Base-by-base conservation (phyloP, 30 jellyfish, hydroid and myxozoan genomes). In the Chrysaora quinquecirrha region DNA sequence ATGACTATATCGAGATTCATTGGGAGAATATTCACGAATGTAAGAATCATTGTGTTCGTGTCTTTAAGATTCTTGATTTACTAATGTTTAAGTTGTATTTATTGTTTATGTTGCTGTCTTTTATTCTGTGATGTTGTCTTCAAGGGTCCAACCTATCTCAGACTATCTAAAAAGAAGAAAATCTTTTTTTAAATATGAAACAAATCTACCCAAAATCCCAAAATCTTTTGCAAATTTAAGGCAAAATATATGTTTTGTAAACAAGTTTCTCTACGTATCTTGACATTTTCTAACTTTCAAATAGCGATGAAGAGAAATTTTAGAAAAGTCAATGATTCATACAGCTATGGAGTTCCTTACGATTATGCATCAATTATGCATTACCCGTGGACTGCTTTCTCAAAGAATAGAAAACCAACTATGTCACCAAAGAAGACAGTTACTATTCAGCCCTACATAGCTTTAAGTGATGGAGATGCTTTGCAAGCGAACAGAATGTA, bases 361-460 rank as follows among this genome's bases (percentile, higher is more conserved):
- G 98, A 92, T 60, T 92, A 92, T 69, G 98, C n/a, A n/a, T n/a
- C n/a, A n/a, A n/a, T n/a, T n/a, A n/a, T n/a, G n/a, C n/a, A n/a
- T n/a, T n/a, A n/a, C 77, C 98, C 98, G 52, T 92, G 98, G 98
- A 90, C 87, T 60, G 98, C 98, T 27, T 92, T 92, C 93, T 64
- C 88, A 3, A 78, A 95, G 66, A 92, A 92, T 30, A 97, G 98
- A 47, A 73, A 73, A 64, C 69, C 73, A 64, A 92, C 98, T 21
- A 85, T 92, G 76, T 47, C 87, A 27, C 98, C 98, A 30, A 34
- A 65, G 65, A 68, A 46, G 31, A 20, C 83, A 49, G 91, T 81
- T 19, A 22, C 76, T 23, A 81, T 29, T 58, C 91, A 81, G 49
- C 98, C 98, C 19, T 92, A 92, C 66, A 56, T 72, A 54, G 93